Evolutionary conservation across 1,140 invertebrate species (phyloP), one percentile per base, ranked within the genome.

Genomic region (Lasaia peninsularis): DNA sequence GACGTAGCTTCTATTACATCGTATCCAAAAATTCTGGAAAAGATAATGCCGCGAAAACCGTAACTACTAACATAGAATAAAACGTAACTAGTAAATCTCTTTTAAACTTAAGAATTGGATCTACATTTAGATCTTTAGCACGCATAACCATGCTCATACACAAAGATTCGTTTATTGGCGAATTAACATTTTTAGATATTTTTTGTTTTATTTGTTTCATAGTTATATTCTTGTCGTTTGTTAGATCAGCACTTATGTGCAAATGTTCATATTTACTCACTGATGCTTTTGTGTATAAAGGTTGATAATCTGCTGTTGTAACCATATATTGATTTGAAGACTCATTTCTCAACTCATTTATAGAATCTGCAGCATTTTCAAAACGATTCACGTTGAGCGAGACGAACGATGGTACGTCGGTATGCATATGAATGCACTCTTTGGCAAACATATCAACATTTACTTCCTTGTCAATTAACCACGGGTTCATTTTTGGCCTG

Each of bases 1-100:
- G 24, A 6, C 24, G 12, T n/a, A n/a, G n/a, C n/a, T n/a, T n/a
- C 4, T 7, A 54, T 14, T 24, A 54, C 9, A 34, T 18, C 5
- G 0, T 10, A 11, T 24, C 14, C 12, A 35, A 34, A 37, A 34
- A 28, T 56, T 75, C 75, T 0, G 82, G 80, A 66, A 85, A 76
- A 0, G 85, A 80, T 40, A 88, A 65, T 12, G 82, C 82, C 28
- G 78, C 77, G 55, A 88, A 88, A 1, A 88, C 77, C 35, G 82
- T 88, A 5, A 88, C 65, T 7, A 83, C 80, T 16, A 88, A 66
- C 54, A 86, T 68, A 2, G 82, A 86, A 63, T 88, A 88, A n/a
- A 86, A 54, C 1, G 78, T 82, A 5, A 88, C 80, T 37, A 88
- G 64, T 55, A 88, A 63, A 64, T 85, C 78, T 54, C 81, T 72